These are phyloP conservation scores for Camponotus floridanus DNA, from an alignment of 1,140 invertebrate genomes.

Conservation along the genomic window DNA sequence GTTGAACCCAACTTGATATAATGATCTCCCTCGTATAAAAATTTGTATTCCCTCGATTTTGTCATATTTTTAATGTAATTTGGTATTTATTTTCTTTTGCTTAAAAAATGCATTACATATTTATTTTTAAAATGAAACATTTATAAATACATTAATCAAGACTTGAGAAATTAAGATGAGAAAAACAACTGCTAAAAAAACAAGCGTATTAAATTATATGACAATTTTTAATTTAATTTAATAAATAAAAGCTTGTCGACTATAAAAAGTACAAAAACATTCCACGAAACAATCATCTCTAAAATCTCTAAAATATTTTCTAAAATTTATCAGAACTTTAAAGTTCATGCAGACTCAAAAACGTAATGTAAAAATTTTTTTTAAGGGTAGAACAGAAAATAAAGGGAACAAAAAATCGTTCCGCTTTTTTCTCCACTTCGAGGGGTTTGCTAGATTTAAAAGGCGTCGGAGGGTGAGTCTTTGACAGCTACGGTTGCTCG, in stretches of 20 bases:
- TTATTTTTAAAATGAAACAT: not conserved
- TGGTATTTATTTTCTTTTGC: not conserved
- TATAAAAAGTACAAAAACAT: not conserved
- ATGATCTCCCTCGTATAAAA: not conserved
- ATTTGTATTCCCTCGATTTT: not conserved
- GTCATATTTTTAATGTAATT: not conserved
- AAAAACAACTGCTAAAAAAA: not conserved
- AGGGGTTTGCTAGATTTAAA: slow-evolving; percentile 68
- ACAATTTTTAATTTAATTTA: no score
- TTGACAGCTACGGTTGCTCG: slow-evolving; percentile 37
- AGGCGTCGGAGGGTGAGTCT: slow-evolving; percentile 43
- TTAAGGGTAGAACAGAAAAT: slow-evolving; percentile 1
- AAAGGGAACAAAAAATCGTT: slow-evolving; percentile 2
- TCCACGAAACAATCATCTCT: no score
- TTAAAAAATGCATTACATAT: not conserved
- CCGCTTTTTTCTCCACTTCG: slow-evolving; percentile 12
- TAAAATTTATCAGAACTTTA: not conserved
- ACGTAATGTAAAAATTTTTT: not conserved
- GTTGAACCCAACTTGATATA: not conserved
- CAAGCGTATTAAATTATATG: not conserved
- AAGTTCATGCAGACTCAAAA: not conserved
- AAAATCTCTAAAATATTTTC: not conserved
- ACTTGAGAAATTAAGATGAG: not conserved
- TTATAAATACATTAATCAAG: no score
- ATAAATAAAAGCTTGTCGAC: not conserved